These are phyloP conservation scores for Pogonognathellus flavescens DNA, from an alignment of 1,140 invertebrate species.

Conservation along the genomic window DNA sequence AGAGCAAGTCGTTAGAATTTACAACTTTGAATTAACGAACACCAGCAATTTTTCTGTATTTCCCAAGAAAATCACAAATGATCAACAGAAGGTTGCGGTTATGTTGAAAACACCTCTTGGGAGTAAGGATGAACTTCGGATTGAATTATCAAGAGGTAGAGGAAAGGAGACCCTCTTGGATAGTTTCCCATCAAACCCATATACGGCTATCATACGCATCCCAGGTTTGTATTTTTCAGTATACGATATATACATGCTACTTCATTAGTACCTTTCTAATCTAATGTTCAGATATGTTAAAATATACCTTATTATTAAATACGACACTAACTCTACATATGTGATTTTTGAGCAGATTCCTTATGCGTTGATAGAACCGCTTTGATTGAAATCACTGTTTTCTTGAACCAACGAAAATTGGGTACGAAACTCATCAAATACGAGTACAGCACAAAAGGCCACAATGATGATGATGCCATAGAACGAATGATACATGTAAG, in stretches of 20 bases:
- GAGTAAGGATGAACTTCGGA: constrained; percentile 32
- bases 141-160: constrained; percentile 58
- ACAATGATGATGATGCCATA: constrained; percentile 61
- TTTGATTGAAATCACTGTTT: constrained; percentile 62
- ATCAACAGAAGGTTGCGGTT: constrained; percentile 63
- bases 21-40: constrained; percentile 63
- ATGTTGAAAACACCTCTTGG: constrained; percentile 63
- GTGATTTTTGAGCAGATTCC: constrained; percentile 48
- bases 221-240: constrained; percentile 56
- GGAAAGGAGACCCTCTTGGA: constrained; percentile 15
- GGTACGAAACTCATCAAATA: constrained; percentile 65
- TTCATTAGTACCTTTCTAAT: too few relatives aligned
- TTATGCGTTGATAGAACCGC: constrained; percentile 52
- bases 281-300: too few relatives aligned
- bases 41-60: constrained; percentile 63
- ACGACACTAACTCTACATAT: too few relatives aligned
- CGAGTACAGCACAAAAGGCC: constrained; percentile 41
- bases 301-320: too few relatives aligned
- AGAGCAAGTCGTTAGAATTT: constrained; percentile 65
- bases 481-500: constrained; percentile 61
- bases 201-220: constrained; percentile 59
- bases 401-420: constrained; percentile 60
- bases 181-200: constrained; percentile 57
- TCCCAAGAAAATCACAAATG: constrained; percentile 64
- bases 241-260: too few relatives aligned